Base-by-base conservation (phyloP, 2,888 invertebrate genomes). In the Neoascia interrupta region DNA sequence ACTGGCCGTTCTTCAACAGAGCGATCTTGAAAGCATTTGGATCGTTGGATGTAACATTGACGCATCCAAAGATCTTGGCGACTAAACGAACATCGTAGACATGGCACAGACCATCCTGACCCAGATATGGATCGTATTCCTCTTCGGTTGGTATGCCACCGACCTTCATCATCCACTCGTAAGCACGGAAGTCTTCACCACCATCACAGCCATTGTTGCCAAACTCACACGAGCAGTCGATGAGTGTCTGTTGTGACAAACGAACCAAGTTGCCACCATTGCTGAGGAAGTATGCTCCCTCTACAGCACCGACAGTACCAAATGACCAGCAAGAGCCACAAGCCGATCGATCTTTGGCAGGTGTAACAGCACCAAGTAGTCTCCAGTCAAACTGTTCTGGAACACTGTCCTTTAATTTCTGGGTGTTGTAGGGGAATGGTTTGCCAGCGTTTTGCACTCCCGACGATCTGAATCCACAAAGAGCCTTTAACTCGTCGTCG, bases 251-350 rank as follows among this genome's bases (percentile, higher is more conserved):
- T 85, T 97, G 96, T 3, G 97, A 97, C 39, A 98, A 91, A 18
- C 96, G 90, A 6, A 95, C 92, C 26, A 97, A 90, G 82, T 94
- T 92, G 0, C 94, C 94, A 0, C 95, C 94, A 82, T 94, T 94
- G 85, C 94, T 94, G 31, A 97, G 89, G 89, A 95, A 98, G 85
- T 93, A 93, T 0, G 97, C 96, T 0, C 98, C 97, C 89, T 98
- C 98, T 64, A 98, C 92, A 0, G 97, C 92, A 5, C 98, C 98
- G 68, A 96, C 94, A 0, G 97, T 97, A 18, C 97, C 98, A 90
- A 98, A 98, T 79, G 96, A 96, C 98, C 98, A 98, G 84, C 98
- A 98, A 0, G 97, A 97, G 0, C 98, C 98, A 89, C 98, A 98
- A 6, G 98, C 96, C 0, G 97, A 97, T 90, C 98, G 98, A 91